Evolutionary conservation across 64 coral and sea anemone genomes (phyloP), one percentile per base, ranked within the genome.

Genomic region (Montipora capricornis): DNA sequence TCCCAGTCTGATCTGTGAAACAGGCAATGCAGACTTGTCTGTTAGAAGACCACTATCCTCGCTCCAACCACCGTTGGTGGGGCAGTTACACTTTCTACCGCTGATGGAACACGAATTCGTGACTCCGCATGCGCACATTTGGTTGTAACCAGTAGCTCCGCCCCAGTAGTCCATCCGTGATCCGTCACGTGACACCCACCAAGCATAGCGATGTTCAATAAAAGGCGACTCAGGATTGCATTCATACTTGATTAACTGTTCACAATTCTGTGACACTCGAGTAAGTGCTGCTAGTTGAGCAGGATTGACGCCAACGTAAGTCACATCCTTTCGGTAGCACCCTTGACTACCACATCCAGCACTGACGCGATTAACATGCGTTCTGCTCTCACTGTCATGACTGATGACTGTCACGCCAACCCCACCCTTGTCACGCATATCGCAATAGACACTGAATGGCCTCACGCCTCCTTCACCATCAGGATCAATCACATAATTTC

Each of bases 391-490:
- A 47, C 76, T 91, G 13, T 91, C 19, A 9, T 91, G 76, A 74
- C 78, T 91, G 17, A 82, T 20, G 0, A 91, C 44, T 45, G 89
- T 91, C 89, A 91, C 79, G 45, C 89, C 78, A 80, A 91, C 67
- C 15, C 58, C 78, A 6, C 66, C 64, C 8, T 73, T 91, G 78
- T 80, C 58, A 74, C 60, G 66, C 78, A 91, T 91, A 76, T 91
- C 89, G 15, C 89, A 91, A 49, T 82, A 91, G 47, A 82, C 89
- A 13, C 5, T 91, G 49, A 91, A 91, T 20, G 89, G 60, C 12
- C 19, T 50, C 22, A 80, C 77, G 11, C 59, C 89, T 51, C 61
- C 78, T 2, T 49, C 37, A 19, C 89, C 78, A 67, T 91, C 89
- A 20, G 89, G 89, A 16, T 91, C 89, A 19, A 91, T 82, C 8